Evolutionary conservation across 2,888 invertebrate species (phyloP).

Genomic region (Phaonia tiefii): DNA sequence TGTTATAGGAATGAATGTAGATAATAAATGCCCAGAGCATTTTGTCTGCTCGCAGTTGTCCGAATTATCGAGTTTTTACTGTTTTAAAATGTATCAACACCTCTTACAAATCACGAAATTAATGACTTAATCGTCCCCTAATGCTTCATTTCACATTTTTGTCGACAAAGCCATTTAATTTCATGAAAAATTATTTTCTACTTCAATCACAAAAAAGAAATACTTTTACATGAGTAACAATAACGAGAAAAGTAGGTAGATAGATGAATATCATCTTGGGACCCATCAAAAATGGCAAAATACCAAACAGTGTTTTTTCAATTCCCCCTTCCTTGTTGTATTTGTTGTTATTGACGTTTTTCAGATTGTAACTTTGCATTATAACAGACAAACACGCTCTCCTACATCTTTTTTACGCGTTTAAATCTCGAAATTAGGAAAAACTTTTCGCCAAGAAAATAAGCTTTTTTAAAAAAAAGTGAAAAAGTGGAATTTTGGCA

Average conservation of each 20-base stretch:
- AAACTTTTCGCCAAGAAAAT: too few relatives aligned
- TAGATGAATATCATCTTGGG: conserved; percentile 43
- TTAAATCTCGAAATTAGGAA: neutral
- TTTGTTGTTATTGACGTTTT: conserved; percentile 22
- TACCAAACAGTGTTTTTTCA: conserved; percentile 39
- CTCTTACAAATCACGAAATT: conserved; percentile 55
- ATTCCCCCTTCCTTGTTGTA: conserved; percentile 28
- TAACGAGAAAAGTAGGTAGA: neutral
- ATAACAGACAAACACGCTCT: conserved; percentile 24
- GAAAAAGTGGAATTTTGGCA: conserved; percentile 64
- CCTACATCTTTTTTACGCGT: too few relatives aligned
- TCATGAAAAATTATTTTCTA: conserved; percentile 33
- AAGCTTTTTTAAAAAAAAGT: conserved; percentile 42
- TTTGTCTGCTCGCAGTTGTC: too few relatives aligned
- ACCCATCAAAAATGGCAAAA: conserved; percentile 60
- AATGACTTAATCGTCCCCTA: conserved; percentile 56
- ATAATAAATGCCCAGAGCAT: too few relatives aligned
- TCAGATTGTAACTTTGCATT: conserved; percentile 48
- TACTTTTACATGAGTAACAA: neutral
- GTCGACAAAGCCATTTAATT: conserved; percentile 56
- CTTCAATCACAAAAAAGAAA: conserved; percentile 20
- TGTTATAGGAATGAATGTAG: too few relatives aligned
- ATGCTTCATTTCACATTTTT: conserved; percentile 48
- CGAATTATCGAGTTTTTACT: too few relatives aligned
- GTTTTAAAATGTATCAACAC: too few relatives aligned